Evolutionary conservation across 1,140 invertebrate species (phyloP).

Genomic region (Lepidurus arcticus): DNA sequence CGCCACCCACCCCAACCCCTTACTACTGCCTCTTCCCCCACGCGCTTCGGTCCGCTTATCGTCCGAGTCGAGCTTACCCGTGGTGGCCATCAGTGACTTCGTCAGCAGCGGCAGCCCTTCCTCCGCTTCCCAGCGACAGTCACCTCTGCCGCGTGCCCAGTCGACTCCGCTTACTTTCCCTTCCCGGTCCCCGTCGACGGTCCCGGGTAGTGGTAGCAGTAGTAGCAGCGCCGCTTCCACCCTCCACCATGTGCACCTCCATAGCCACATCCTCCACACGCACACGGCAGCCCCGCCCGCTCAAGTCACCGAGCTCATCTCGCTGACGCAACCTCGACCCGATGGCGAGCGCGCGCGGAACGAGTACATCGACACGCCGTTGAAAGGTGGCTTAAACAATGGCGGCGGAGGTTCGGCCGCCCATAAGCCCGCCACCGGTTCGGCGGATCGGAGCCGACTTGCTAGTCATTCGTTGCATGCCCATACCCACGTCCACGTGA

Average conservation of each 20-base stretch:
- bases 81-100: neutral
- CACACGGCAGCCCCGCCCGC: constrained; percentile 40
- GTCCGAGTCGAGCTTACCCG: constrained; percentile 45
- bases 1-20: neutral
- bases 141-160: constrained; percentile 36
- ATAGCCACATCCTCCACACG: constrained; percentile 32
- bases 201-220: constrained; percentile 44
- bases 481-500: constrained; percentile 39
- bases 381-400: constrained; percentile 45
- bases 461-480: constrained; percentile 29
- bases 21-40: neutral
- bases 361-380: constrained; percentile 78
- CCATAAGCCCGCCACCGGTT: constrained; percentile 15
- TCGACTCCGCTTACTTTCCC: constrained; percentile 46
- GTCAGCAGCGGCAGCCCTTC: neutral
- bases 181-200: constrained; percentile 38
- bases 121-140: neutral
- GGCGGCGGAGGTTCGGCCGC: neutral
- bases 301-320: constrained; percentile 41
- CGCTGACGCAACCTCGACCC: constrained; percentile 63
- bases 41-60: neutral
- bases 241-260: constrained; percentile 39
- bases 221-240: constrained; percentile 43
- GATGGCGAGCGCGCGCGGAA: constrained; percentile 68
- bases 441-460: neutral